Percentiles rank a stretch among this genome's conserved stretches.
Conservation (phyloP, 2,113 vertebrate genomes). For the Ellobius talpinus region DNA sequence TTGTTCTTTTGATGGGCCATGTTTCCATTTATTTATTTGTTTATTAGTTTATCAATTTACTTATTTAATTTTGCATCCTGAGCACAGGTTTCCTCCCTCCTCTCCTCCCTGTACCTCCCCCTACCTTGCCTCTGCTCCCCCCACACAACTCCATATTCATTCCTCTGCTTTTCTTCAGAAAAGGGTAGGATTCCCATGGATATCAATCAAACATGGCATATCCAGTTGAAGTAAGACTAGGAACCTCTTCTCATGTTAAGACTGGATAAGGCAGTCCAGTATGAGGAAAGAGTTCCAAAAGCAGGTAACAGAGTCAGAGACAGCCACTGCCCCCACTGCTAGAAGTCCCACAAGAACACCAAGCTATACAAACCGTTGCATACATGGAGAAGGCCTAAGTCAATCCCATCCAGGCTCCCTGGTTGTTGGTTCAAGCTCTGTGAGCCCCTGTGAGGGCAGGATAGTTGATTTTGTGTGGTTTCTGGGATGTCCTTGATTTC, state of each 20-base stretch:
- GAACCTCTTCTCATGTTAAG: not conserved
- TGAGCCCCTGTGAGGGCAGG: too few relatives aligned
- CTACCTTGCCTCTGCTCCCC: not conserved
- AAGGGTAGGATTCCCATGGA: not conserved
- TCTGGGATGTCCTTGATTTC: not conserved
- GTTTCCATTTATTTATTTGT: not conserved
- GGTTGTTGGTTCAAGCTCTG: not conserved
- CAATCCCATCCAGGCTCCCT: not conserved
- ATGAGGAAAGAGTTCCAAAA: not conserved
- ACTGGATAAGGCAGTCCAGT: not conserved
- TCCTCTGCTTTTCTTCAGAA: not conserved
- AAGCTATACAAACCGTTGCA: not conserved
- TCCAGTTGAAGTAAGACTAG: too few relatives aligned
- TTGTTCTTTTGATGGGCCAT: not conserved
- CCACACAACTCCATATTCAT: not conserved
- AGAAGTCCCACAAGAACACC: not conserved
- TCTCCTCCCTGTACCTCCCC: not conserved
- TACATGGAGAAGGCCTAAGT: not conserved
- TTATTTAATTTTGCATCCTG: not conserved
- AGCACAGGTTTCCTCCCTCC: accelerated
- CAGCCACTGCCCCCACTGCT: not conserved
- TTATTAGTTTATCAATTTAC: not conserved
- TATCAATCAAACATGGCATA: not conserved
- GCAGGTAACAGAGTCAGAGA: not conserved
- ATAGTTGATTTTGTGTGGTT: not conserved